Percentiles rank a stretch among this genome's conserved stretches.
phyloP scores from a whole-genome alignment of 2,797 vertebrate species.

The Poeciliopsis turneri region DNA sequence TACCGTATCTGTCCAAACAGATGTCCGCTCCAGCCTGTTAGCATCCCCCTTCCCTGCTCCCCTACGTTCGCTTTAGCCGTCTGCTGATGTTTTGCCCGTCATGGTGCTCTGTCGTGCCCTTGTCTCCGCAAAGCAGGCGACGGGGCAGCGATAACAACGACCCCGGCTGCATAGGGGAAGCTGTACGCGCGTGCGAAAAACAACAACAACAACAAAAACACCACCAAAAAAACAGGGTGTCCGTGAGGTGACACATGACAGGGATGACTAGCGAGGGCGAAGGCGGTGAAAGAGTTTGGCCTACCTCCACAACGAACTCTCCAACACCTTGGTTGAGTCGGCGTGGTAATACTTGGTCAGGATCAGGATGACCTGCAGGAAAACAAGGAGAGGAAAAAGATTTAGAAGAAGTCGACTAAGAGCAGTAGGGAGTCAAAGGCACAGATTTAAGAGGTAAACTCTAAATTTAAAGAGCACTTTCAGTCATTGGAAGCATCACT shows the following conservation, averaged over 20 bases:
- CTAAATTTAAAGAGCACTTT: neutral
- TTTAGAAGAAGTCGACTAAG: conserved; percentile 2
- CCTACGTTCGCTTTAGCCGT: conserved; percentile 34
- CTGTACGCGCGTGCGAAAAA: conserved; percentile 1
- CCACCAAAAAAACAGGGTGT: conserved; percentile 1
- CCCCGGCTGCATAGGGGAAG: conserved; percentile 24
- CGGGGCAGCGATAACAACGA: conserved; percentile 19
- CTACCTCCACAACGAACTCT: conserved; percentile 98
- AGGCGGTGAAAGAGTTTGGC: conserved; percentile 35
- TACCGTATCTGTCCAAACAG: conserved; percentile 76
- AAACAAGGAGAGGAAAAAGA: conserved; percentile 15
- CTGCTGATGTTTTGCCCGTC: conserved; percentile 63
- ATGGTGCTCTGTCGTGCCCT: conserved; percentile 18
- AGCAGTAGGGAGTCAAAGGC: neutral
- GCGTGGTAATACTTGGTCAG: conserved; percentile 98
- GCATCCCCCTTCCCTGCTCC: conserved; percentile 24
- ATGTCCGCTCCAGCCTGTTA: conserved; percentile 57
- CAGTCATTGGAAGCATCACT: neutral
- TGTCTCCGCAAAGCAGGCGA: conserved; percentile 46
- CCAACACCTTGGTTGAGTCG: conserved; percentile 95
- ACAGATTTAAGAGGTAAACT: neutral
- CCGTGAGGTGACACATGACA: conserved; percentile 20
- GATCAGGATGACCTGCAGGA: conserved; percentile 92
- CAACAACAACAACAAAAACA: neutral
- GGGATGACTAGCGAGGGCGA: conserved; percentile 26